These are phyloP conservation scores for Lindbergichthys nudifrons DNA, from an alignment of 2,797 vertebrate genomes.

Conservation along the genomic window DNA sequence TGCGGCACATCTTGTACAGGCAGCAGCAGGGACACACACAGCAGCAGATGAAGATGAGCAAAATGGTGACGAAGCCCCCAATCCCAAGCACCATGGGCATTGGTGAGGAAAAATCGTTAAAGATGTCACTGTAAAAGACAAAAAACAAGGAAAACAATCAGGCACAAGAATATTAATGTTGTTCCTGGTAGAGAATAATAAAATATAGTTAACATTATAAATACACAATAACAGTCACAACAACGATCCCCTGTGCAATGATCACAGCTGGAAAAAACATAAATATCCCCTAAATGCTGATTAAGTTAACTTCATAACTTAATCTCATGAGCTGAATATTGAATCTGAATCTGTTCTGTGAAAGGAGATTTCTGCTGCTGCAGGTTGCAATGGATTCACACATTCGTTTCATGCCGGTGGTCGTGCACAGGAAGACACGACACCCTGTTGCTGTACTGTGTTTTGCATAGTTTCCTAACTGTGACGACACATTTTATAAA, in stretches of 20 bases:
- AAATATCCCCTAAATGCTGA: too few relatives aligned
- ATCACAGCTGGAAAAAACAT: background rate
- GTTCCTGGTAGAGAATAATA: background rate
- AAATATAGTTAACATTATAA: background rate
- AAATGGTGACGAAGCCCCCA: slow-evolving; percentile 41
- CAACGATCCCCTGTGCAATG: too few relatives aligned
- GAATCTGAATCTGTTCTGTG: background rate
- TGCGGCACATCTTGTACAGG: slow-evolving; percentile 91
- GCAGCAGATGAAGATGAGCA: slow-evolving; percentile 86
- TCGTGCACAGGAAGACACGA: slow-evolving; percentile 38
- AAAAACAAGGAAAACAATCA: slow-evolving; percentile 8
- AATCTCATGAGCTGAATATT: too few relatives aligned
- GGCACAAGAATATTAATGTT: background rate
- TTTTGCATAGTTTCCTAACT: background rate
- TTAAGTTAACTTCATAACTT: too few relatives aligned
- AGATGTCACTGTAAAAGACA: rapidly evolving
- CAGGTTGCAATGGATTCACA: background rate
- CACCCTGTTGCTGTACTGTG: slow-evolving; percentile 42
- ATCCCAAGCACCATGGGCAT: slow-evolving; percentile 65
- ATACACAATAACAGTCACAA: background rate
- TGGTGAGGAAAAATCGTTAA: rapidly evolving
- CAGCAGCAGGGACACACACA: slow-evolving; percentile 94
- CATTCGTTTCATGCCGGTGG: background rate
- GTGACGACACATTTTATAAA: background rate
- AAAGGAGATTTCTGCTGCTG: background rate